A percentile compares a stretch with the other conserved stretches of the same genome.
phyloP scores from a whole-genome alignment of 1,140 invertebrate species.

The Danaus melanippus region DNA sequence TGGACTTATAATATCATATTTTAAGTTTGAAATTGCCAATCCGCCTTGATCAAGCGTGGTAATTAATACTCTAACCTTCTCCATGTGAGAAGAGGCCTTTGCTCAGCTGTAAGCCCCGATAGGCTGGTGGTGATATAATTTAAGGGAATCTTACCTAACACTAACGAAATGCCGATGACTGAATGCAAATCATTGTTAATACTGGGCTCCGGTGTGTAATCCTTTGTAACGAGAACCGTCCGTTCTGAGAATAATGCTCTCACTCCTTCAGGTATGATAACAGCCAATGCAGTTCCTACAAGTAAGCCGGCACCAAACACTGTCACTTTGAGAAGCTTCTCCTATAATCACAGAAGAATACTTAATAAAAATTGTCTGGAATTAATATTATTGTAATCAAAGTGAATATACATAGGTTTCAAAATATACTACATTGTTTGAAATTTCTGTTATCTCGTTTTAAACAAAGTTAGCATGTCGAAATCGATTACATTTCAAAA shows the following conservation, averaged over 20 bases:
- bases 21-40: too few relatives aligned
- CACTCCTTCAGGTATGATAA: conserved; percentile 99
- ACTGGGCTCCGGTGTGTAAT: conserved; percentile 47
- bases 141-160: conserved; percentile 62
- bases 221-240: conserved; percentile 39
- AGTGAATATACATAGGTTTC: neutral
- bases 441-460: too few relatives aligned
- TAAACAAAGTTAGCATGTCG: too few relatives aligned
- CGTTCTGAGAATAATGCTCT: conserved; percentile 80
- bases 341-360: conserved; percentile 74
- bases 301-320: conserved; percentile 96
- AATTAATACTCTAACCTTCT: too few relatives aligned
- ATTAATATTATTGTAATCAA: neutral
- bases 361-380: neutral
- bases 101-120: too few relatives aligned
- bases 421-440: too few relatives aligned
- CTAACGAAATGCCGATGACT: conserved; percentile 77
- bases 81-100: too few relatives aligned
- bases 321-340: conserved; percentile 94
- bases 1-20: too few relatives aligned
- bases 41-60: too few relatives aligned
- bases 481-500: too few relatives aligned
- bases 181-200: conserved; percentile 70
- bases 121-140: too few relatives aligned
- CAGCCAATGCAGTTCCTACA: conserved; percentile 97